A percentile compares a stretch with the other conserved stretches of the same genome.
Evolutionary conservation across 2,888 invertebrate species (phyloP).

Genomic region (Caenorhabditis doughertyi): DNA sequence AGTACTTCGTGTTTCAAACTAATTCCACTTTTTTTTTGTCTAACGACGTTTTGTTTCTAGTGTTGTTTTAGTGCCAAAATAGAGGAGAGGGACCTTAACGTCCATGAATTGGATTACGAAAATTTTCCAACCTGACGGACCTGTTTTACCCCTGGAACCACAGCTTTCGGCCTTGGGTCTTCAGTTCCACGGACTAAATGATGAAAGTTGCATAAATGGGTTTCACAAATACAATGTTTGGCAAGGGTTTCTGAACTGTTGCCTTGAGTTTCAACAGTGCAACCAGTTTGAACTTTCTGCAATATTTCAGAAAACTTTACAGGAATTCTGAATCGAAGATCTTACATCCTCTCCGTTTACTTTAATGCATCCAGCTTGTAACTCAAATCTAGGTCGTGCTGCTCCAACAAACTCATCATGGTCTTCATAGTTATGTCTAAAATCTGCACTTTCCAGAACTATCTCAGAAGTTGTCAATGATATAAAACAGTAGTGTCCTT

Average conservation of each 20-base stretch:
- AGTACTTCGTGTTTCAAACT: not conserved
- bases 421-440: conserved; percentile 75
- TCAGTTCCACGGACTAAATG: conserved; percentile 73
- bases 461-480: conserved; percentile 80
- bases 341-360: conserved; percentile 80
- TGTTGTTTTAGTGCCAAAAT: not conserved
- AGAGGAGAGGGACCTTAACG: not conserved
- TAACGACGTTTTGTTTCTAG: not conserved
- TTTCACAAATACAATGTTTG: conserved; percentile 81
- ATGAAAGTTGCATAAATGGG: conserved; percentile 81
- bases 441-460: conserved; percentile 78
- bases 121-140: not conserved
- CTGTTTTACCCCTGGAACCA: conserved; percentile 32
- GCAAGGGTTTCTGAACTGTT: conserved; percentile 74
- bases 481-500: conserved; percentile 82
- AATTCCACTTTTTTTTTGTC: conserved; percentile 4
- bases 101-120: not conserved
- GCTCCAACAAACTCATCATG: conserved; percentile 76
- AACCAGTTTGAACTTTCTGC: conserved; percentile 79
- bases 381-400: conserved; percentile 75
- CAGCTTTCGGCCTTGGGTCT: conserved; percentile 68
- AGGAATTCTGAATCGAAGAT: not conserved
- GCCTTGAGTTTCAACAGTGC: conserved; percentile 79
- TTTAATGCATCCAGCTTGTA: conserved; percentile 81
- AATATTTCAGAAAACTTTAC: conserved; percentile 33